Evolutionary conservation across 2,113 vertebrate species (phyloP), one percentile per base, ranked within the genome.

Genomic region (Bucco capensis): DNA sequence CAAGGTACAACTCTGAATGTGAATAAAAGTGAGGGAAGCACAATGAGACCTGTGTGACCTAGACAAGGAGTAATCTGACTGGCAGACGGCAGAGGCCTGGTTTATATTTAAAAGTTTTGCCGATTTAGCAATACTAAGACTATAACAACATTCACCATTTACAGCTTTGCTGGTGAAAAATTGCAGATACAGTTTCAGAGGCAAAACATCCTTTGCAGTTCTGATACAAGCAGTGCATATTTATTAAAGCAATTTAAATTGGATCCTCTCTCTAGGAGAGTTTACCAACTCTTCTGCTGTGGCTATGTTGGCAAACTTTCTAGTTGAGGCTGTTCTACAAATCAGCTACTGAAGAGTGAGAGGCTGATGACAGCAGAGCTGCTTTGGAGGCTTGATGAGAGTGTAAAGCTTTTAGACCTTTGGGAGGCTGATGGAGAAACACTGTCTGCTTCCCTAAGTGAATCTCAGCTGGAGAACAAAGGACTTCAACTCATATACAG

Each of bases 401-500:
- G 64, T 1, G 1, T 23, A 77, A 84, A 92, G 89, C 77, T 86
- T 38, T 76, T 37, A 16, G 3, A 69, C 22, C 82, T 60, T 46
- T 47, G 79, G 76, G 90, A 91, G 37, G 65, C 40, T 72, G 61
- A 56, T 75, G 2, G 12, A 80, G 72, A 67, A 90, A 74, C 88
- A 64, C n/a, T 3, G 85, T 86, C 91, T 89, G 79, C 93, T 92
- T 88, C 79, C 76, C 67, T 51, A 56, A 89, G 76, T 40, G 76
- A 86, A 40, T 83, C 85, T 77, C 44, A 2, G 53, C 92, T 72
- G 51, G 28, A 93, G 92, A 95, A 92, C 95, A 95, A 91, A 94
- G 85, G 73, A 38, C 60, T 83, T 77, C 60, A 83, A 77, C 75
- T 85, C 74, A 27, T 17, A 65, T 5, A 44, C 14, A 30, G 64